Evolutionary conservation across 2,888 invertebrate genomes (phyloP).

Genomic region (Orthonevra nobilis): DNA sequence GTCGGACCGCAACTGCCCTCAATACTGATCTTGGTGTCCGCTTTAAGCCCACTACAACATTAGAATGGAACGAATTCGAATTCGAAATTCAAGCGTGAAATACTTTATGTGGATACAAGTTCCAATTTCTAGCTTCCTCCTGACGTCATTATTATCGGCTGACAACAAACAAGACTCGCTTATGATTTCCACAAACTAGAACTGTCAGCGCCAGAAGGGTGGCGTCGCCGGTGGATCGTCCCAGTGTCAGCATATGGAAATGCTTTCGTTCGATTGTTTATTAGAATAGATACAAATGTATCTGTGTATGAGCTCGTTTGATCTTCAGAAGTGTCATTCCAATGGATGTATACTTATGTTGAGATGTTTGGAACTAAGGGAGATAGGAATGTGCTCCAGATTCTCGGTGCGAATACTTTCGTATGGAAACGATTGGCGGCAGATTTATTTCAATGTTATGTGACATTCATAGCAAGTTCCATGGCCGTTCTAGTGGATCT

Average conservation of each 20-base stretch:
- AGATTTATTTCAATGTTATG: slow-evolving; percentile 65
- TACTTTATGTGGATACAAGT: neutral
- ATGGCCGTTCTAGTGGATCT: neutral
- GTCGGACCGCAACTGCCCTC: slow-evolving; percentile 52
- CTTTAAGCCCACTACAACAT: slow-evolving; percentile 37
- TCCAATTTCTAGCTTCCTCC: slow-evolving; percentile 43
- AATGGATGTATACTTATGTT: no score
- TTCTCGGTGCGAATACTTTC: slow-evolving; percentile 27
- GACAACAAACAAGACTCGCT: slow-evolving; percentile 31
- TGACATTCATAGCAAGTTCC: slow-evolving; percentile 57
- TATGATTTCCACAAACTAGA: slow-evolving; percentile 22
- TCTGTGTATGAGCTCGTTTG: no score
- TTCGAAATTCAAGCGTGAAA: slow-evolving; percentile 26
- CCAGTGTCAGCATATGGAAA: slow-evolving; percentile 44
- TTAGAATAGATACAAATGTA: no score
- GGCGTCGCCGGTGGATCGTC: neutral
- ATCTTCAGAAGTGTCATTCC: slow-evolving; percentile 23
- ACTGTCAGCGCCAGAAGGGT: neutral
- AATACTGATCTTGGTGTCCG: slow-evolving; percentile 6
- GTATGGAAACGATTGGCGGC: slow-evolving; percentile 33
- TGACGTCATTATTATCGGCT: slow-evolving; percentile 53
- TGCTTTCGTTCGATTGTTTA: slow-evolving; percentile 45
- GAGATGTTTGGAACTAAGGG: no score
- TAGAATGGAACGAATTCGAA: slow-evolving; percentile 32
- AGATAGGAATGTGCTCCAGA: slow-evolving; percentile 32